A percentile compares a stretch with the other conserved stretches of the same genome.
Conservation (phyloP, 1,140 invertebrate genomes). For the Rhopalosiphum maidis region DNA sequence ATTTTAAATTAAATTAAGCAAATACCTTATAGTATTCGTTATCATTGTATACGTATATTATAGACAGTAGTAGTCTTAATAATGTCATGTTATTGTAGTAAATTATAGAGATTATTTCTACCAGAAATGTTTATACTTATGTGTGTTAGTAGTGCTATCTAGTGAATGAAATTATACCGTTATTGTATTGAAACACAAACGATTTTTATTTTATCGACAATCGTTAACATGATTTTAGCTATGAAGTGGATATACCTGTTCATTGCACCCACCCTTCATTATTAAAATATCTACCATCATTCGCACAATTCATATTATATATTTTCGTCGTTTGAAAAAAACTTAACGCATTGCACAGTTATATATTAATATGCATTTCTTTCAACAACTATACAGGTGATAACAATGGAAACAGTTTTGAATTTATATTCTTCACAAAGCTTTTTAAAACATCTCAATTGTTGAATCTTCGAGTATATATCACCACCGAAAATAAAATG, state of each 20-base stretch:
- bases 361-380: not conserved
- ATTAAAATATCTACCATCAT: not conserved
- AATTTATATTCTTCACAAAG: conserved; percentile 1
- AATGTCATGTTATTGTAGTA: too few species aligned
- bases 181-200: not conserved
- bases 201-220: too few species aligned
- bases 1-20: too few species aligned
- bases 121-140: too few species aligned
- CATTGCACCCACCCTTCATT: not conserved
- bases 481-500: not conserved
- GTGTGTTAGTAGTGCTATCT: not conserved
- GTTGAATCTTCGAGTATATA: not conserved
- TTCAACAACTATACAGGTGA: not conserved
- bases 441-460: conserved; percentile 7
- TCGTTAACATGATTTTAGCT: not conserved
- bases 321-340: not conserved
- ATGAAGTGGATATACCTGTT: not conserved
- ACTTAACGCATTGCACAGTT: not conserved
- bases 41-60: too few species aligned
- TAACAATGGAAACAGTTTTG: not conserved
- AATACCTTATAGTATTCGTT: too few species aligned
- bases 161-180: not conserved
- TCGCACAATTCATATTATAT: not conserved
- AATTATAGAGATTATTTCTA: too few species aligned
- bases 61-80: too few species aligned